A percentile compares a stretch with the other conserved stretches of the same genome.
phyloP scores from a whole-genome alignment of 2,888 invertebrate genomes.

The Lasioglossum vierecki region DNA sequence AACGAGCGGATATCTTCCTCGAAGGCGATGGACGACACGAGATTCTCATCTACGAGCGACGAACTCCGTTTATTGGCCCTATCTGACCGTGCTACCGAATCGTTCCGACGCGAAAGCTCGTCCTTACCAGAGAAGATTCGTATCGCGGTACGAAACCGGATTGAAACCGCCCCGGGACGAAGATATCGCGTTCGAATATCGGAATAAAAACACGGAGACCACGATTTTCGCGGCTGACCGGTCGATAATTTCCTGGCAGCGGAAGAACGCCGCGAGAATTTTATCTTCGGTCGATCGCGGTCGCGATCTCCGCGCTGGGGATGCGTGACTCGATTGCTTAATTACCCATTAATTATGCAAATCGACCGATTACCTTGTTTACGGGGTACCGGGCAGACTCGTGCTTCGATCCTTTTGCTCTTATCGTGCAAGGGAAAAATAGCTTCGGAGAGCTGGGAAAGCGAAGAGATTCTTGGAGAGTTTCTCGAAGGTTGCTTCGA shows the following conservation, averaged over 20 bases:
- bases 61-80: conserved; percentile 56
- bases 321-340: conserved; percentile 49
- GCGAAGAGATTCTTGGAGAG: not conserved
- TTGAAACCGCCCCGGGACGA: conserved; percentile 40
- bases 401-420: not conserved
- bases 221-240: conserved; percentile 54
- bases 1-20: conserved; percentile 40
- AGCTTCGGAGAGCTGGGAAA: not conserved
- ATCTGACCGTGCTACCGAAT: conserved; percentile 50
- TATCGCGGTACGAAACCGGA: conserved; percentile 60
- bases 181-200: conserved; percentile 41
- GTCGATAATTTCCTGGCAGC: conserved; percentile 45
- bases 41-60: conserved; percentile 57
- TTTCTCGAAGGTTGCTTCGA: not conserved
- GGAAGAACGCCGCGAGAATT: conserved; percentile 16
- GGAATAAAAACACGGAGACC: conserved; percentile 53
- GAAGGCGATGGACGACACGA: conserved; percentile 33
- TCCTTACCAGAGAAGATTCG: conserved; percentile 47
- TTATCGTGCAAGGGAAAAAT: not conserved
- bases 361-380: conserved; percentile 42
- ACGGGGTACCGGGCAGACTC: not conserved
- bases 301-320: conserved; percentile 24
- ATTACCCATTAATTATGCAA: conserved; percentile 52
- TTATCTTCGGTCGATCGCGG: conserved; percentile 19
- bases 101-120: conserved; percentile 57